phyloP scores from a whole-genome alignment of 2,113 vertebrate genomes.

The Delphinus delphis region DNA sequence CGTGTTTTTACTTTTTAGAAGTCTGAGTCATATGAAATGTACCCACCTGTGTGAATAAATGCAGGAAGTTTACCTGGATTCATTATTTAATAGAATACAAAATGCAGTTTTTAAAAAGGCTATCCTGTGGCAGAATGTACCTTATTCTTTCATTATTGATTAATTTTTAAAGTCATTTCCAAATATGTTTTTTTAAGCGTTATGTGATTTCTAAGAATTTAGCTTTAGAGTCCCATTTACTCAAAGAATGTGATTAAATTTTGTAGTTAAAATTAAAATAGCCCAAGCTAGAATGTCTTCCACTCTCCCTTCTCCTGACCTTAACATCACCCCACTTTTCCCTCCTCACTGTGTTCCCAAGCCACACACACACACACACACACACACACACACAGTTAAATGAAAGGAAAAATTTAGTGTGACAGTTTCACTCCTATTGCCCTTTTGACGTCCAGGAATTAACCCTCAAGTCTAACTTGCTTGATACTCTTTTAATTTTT shows the following conservation, averaged over 20 bases:
- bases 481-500: neutral
- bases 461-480: neutral
- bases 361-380: neutral
- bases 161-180: conserved; percentile 26
- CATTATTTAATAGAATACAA: neutral
- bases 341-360: neutral
- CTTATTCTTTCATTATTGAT: neutral
- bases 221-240: neutral
- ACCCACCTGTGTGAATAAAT: conserved; percentile 45
- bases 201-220: neutral
- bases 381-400: neutral
- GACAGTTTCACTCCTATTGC: neutral
- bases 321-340: neutral
- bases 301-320: neutral
- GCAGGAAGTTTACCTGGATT: conserved; percentile 41
- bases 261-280: conserved; percentile 37
- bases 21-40: conserved; percentile 29
- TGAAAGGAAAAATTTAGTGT: neutral
- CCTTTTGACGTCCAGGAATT: conserved; percentile 7
- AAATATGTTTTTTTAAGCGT: neutral
- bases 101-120: neutral
- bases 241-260: conserved; percentile 10
- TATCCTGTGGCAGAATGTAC: neutral
- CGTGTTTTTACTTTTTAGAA: conserved; percentile 44
- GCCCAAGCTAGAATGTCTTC: neutral